Percentiles rank a stretch among this genome's conserved stretches.
phyloP scores from a whole-genome alignment of 2,797 vertebrate genomes.

The Microcaecilia unicolor region DNA sequence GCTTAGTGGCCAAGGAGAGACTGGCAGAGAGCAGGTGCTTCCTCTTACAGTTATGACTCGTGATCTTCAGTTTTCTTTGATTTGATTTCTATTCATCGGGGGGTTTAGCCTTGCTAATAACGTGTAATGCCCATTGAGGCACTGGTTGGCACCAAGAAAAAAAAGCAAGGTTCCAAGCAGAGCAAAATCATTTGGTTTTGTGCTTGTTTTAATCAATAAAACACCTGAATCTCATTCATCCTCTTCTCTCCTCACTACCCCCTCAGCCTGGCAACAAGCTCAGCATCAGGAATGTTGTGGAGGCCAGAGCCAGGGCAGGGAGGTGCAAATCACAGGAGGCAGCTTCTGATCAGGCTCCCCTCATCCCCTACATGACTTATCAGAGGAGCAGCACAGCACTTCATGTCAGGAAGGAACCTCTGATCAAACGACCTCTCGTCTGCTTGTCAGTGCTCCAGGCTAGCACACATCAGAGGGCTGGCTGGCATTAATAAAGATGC shows the following conservation, averaged over 20 bases:
- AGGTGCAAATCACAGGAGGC: constrained; percentile 7
- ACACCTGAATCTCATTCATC: too few relatives aligned
- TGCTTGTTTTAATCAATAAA: constrained; percentile 11
- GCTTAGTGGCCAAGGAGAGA: too few relatives aligned
- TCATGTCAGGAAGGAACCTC: too few relatives aligned
- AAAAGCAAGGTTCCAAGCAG: constrained; percentile 2
- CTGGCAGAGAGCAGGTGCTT: too few relatives aligned
- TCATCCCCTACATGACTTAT: constrained; percentile 4
- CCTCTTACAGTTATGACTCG: too few relatives aligned
- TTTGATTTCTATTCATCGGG: constrained; percentile 15
- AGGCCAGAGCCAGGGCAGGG: too few relatives aligned
- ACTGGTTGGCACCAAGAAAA: constrained; percentile 5
- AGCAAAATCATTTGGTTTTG: neutral
- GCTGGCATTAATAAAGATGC: too few relatives aligned
- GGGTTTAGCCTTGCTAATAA: constrained; percentile 13
- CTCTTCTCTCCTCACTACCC: neutral
- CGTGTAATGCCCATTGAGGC: constrained; percentile 5
- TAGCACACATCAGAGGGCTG: too few relatives aligned
- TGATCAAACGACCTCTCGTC: too few relatives aligned
- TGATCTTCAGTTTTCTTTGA: constrained; percentile 8
- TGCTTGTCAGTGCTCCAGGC: too few relatives aligned
- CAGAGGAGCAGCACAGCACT: too few relatives aligned
- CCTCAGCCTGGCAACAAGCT: constrained; percentile 7
- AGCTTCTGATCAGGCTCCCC: constrained; percentile 11
- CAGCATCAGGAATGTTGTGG: constrained; percentile 7